Conservation (phyloP, 2,797 vertebrate genomes). For the Cossypha niveicapilla region DNA sequence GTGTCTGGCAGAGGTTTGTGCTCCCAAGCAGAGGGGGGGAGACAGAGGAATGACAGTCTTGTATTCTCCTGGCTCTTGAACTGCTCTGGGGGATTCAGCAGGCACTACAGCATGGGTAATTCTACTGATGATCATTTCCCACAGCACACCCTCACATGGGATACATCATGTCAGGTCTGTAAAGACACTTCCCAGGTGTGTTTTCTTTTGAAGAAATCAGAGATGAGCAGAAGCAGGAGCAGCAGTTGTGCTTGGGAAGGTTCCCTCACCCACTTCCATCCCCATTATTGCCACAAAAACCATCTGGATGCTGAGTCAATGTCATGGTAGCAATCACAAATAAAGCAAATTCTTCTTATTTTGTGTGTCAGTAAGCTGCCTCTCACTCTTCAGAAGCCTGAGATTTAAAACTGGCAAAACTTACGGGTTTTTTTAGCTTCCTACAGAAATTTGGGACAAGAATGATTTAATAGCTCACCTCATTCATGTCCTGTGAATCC, state of each 20-base stretch:
- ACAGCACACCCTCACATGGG: not conserved
- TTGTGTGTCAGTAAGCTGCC: not conserved
- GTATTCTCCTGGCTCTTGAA: slow-evolving; percentile 57
- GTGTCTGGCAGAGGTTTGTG: slow-evolving; percentile 70
- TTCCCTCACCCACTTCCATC: fast-evolving
- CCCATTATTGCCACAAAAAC: not conserved
- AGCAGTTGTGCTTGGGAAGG: fast-evolving
- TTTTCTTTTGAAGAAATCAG: fast-evolving
- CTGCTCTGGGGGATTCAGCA: slow-evolving; percentile 48
- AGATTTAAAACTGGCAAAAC: not conserved
- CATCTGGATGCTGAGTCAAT: not conserved
- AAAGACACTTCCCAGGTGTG: not conserved
- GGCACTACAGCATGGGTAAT: slow-evolving; percentile 16
- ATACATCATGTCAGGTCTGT: not conserved
- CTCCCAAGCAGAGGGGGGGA: slow-evolving; percentile 47
- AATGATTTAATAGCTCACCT: not conserved
- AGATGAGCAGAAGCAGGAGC: not conserved
- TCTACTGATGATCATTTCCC: slow-evolving; percentile 14
- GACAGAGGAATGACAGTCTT: slow-evolving; percentile 56
- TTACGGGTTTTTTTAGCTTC: not conserved
- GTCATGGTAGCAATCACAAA: not conserved
- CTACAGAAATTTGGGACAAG: not conserved
- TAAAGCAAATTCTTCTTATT: not conserved
- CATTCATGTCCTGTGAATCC: not conserved
- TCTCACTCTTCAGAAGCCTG: not conserved